Conservation (phyloP, 1,140 invertebrate genomes). For the Drosophila sproati region DNA sequence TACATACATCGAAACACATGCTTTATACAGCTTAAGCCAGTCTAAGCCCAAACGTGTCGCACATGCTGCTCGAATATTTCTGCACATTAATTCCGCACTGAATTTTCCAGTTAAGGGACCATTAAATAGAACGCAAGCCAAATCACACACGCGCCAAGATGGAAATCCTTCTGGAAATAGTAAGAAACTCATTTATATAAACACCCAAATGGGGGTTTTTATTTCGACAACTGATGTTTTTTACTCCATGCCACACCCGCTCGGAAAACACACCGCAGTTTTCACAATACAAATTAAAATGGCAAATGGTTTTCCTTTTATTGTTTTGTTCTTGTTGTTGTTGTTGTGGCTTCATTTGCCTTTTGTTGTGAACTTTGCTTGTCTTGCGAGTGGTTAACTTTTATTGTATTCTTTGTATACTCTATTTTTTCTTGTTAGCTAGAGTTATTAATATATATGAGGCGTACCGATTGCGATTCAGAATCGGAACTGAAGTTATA, state of each 20-base stretch:
- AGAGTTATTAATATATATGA: neutral
- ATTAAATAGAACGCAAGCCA: conserved; percentile 53
- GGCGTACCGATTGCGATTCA: neutral
- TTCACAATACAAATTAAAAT: conserved; percentile 57
- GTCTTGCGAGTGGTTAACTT: conserved; percentile 12
- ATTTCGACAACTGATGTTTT: conserved; percentile 39
- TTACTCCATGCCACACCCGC: neutral
- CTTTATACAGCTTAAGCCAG: conserved; percentile 41
- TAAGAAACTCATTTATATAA: conserved; percentile 40
- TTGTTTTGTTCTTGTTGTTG: conserved; percentile 5
- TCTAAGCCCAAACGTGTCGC: conserved; percentile 40
- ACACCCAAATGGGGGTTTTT: conserved; percentile 27
- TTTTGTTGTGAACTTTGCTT: conserved; percentile 49
- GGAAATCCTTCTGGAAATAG: conserved; percentile 52
- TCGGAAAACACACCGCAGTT: neutral
- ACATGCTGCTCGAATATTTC: conserved; percentile 47
- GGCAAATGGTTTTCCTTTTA: conserved; percentile 32
- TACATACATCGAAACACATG: conserved; percentile 19
- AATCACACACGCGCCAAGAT: conserved; percentile 25
- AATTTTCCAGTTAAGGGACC: conserved; percentile 55
- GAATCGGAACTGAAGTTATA: neutral
- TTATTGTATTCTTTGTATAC: conserved; percentile 19
- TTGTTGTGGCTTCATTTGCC: conserved; percentile 26
- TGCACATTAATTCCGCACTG: conserved; percentile 60
- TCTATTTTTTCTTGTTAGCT: neutral